Evolutionary conservation across 2,113 vertebrate genomes (phyloP).

Genomic region (Pseudopipra pipra): DNA sequence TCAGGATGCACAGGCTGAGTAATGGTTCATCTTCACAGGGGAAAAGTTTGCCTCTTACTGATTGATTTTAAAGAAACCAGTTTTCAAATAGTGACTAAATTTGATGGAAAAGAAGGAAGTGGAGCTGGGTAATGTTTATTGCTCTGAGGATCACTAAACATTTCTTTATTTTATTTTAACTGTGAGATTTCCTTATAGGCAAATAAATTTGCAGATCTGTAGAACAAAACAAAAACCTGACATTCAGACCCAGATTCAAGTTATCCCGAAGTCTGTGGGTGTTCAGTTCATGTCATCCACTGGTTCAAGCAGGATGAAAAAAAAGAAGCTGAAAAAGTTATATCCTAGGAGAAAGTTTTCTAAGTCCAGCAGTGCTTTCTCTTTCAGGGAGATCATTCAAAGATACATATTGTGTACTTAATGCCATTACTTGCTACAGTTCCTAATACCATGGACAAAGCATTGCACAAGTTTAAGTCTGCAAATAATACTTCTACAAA

Average conservation of each 20-base stretch:
- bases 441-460: not conserved
- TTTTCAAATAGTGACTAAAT: not conserved
- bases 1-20: not conserved
- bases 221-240: not conserved
- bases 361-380: not conserved
- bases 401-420: not conserved
- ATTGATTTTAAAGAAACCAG: not conserved
- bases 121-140: not conserved
- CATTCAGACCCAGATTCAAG: not conserved
- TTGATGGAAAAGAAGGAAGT: not conserved
- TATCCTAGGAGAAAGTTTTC: not conserved
- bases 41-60: not conserved
- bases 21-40: not conserved
- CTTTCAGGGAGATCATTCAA: not conserved
- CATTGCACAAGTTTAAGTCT: constrained; percentile 17
- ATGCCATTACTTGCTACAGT: not conserved
- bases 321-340: not conserved
- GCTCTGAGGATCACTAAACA: not conserved
- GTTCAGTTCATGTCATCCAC: not conserved
- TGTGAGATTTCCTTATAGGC: not conserved
- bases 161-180: not conserved
- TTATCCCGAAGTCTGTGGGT: not conserved
- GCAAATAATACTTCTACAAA: constrained; percentile 22
- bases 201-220: not conserved
- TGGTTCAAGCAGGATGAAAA: not conserved